phyloP scores from a whole-genome alignment of 1,140 invertebrate genomes.

The Orius laevigatus region DNA sequence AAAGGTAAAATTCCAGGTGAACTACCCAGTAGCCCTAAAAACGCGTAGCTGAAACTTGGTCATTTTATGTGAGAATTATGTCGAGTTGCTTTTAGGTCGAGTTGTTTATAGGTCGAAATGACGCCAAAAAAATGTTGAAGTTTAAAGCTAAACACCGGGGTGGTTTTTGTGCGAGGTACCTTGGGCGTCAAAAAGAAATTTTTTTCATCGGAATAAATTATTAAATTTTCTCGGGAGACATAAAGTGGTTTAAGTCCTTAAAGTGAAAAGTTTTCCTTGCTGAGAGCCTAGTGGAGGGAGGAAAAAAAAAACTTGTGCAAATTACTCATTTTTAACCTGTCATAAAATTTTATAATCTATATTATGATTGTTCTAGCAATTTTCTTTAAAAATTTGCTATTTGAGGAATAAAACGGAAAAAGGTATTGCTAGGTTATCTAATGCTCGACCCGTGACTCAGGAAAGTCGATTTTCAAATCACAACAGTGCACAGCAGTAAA shows the following conservation, averaged over 20 bases:
- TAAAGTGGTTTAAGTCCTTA: not conserved
- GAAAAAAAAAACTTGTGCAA: not conserved
- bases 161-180: too few species aligned
- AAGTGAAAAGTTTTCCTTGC: too few species aligned
- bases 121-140: too few species aligned
- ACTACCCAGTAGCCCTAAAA: too few species aligned
- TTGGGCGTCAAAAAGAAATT: not conserved
- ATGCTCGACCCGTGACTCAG: conserved; percentile 6
- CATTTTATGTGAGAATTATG: too few species aligned
- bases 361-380: conserved; percentile 12
- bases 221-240: not conserved
- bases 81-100: too few species aligned
- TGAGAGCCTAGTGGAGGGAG: too few species aligned
- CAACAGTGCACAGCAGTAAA: conserved; percentile 8
- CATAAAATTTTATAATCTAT: not conserved
- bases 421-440: not conserved
- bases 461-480: conserved; percentile 8
- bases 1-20: too few species aligned
- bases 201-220: too few species aligned
- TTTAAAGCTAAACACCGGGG: too few species aligned
- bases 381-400: not conserved
- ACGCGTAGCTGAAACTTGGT: too few species aligned
- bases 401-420: conserved; percentile 1
- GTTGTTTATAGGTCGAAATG: too few species aligned
- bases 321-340: not conserved